phyloP scores from a whole-genome alignment of 1,140 invertebrate species.

The Brachionus manjavacas region DNA sequence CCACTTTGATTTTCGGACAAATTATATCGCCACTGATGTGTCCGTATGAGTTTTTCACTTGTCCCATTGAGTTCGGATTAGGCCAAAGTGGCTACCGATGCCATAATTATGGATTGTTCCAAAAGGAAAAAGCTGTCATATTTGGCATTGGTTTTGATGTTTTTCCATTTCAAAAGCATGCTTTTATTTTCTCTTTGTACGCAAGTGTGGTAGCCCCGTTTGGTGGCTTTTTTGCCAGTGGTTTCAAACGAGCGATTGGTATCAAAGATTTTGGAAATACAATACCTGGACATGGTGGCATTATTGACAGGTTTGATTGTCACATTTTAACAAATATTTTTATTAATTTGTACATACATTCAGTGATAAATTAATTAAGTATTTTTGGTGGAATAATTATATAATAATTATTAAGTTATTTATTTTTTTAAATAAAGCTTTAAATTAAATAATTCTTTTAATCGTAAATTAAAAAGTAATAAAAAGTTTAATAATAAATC shows the following conservation, averaged over 20 bases:
- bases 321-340: slow-evolving; percentile 98
- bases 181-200: slow-evolving; percentile 78
- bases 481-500: no score
- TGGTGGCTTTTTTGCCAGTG: slow-evolving; percentile 97
- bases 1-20: slow-evolving; percentile 76
- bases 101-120: not conserved
- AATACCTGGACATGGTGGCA: slow-evolving; percentile 92
- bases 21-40: slow-evolving; percentile 74
- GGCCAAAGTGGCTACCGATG: slow-evolving; percentile 37
- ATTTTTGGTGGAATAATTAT: not conserved
- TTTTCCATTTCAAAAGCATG: slow-evolving; percentile 88
- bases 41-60: slow-evolving; percentile 84
- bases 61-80: slow-evolving; percentile 82
- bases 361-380: not conserved
- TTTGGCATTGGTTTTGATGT: not conserved
- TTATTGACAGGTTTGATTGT: slow-evolving; percentile 98
- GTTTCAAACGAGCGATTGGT: slow-evolving; percentile 96
- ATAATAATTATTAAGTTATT: not conserved
- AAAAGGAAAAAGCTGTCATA: not conserved
- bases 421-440: not conserved
- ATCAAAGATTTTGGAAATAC: slow-evolving; percentile 91
- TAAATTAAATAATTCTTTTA: no score
- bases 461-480: no score
- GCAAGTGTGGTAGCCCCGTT: slow-evolving; percentile 97
- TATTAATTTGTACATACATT: slow-evolving; percentile 94